Conservation (phyloP, 2,888 invertebrate genomes). For the Blastobasis adustella region DNA sequence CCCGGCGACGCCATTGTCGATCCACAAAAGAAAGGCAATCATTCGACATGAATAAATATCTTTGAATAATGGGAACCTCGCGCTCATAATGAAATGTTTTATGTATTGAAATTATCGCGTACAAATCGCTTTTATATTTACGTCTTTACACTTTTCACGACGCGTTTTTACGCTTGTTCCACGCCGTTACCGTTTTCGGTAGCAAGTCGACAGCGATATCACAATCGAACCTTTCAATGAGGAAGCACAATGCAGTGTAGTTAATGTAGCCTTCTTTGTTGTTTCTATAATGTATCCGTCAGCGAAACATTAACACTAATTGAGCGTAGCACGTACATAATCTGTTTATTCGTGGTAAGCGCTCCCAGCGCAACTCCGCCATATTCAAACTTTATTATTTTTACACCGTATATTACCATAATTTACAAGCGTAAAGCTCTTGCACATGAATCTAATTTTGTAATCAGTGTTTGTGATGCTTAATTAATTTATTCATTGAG, state of each 20-base stretch:
- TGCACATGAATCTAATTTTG: too few relatives aligned
- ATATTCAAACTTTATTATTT: too few relatives aligned
- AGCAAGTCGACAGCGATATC: conserved; percentile 9
- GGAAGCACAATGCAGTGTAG: too few relatives aligned
- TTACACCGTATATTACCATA: too few relatives aligned
- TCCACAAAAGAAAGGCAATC: conserved; percentile 73
- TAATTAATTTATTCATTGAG: conserved; percentile 3
- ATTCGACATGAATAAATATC: conserved; percentile 74
- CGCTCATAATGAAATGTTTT: conserved; percentile 70
- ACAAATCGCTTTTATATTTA: conserved; percentile 50
- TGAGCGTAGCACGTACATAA: too few relatives aligned
- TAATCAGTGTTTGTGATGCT: not conserved
- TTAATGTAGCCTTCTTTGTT: too few relatives aligned
- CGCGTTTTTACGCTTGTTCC: conserved; percentile 28
- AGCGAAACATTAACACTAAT: too few relatives aligned
- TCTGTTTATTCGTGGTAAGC: too few relatives aligned
- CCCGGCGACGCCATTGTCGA: conserved; percentile 60
- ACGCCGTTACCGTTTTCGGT: conserved; percentile 20
- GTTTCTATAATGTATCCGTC: too few relatives aligned
- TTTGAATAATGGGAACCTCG: conserved; percentile 65
- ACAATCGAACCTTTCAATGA: too few relatives aligned
- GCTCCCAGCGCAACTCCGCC: too few relatives aligned
- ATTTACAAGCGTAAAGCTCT: too few relatives aligned
- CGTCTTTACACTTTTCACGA: conserved; percentile 38
- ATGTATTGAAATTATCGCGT: conserved; percentile 64